phyloP scores from a whole-genome alignment of 2,113 vertebrate genomes.

The Colinus virginianus region DNA sequence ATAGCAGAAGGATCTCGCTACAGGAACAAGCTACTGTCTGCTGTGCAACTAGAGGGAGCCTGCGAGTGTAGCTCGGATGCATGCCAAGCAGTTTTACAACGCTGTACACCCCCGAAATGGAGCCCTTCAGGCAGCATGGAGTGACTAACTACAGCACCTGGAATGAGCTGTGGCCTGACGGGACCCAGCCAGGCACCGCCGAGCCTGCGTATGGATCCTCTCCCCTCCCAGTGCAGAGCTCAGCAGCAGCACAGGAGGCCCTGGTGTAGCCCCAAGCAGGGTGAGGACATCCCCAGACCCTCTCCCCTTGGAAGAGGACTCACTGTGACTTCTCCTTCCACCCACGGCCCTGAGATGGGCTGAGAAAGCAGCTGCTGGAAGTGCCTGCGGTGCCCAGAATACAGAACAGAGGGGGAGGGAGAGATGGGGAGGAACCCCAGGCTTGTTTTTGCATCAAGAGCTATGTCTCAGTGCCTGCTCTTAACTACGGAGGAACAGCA shows the following conservation, averaged over 20 bases:
- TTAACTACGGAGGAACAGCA: neutral
- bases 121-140: neutral
- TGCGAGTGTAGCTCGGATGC: neutral
- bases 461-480: neutral
- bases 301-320: neutral
- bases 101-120: neutral
- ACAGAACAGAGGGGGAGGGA: neutral
- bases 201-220: neutral
- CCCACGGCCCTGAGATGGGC: neutral
- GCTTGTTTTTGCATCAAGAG: neutral
- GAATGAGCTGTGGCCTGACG: neutral
- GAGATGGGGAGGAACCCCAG: neutral
- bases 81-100: neutral
- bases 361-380: neutral
- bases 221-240: neutral
- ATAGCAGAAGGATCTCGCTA: constrained; percentile 26
- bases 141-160: constrained; percentile 27
- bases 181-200: neutral
- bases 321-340: neutral
- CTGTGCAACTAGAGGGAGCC: constrained; percentile 9
- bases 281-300: neutral
- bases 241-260: neutral
- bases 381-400: neutral
- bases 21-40: constrained; percentile 28
- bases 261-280: neutral